phyloP scores from a whole-genome alignment of 2,888 invertebrate species.

The Acanthosepion esculentum region DNA sequence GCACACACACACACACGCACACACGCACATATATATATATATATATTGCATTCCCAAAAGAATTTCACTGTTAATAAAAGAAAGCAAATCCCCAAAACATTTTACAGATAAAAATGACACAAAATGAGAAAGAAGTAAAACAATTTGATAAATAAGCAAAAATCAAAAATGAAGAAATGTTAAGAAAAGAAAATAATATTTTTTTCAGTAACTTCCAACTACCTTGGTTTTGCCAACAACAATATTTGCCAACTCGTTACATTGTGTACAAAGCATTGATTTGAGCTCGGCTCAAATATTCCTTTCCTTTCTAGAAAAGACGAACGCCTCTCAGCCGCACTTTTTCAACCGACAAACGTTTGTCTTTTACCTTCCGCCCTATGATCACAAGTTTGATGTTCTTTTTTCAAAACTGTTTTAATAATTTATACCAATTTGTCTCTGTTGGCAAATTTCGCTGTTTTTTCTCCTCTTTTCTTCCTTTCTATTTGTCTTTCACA shows the following conservation, averaged over 20 bases:
- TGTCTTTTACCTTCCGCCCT: conserved; percentile 15
- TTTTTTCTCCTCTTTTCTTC: neutral
- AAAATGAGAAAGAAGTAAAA: neutral
- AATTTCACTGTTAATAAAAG: neutral
- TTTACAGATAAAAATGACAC: neutral
- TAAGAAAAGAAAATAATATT: neutral
- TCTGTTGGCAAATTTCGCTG: neutral
- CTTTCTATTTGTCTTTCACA: neutral
- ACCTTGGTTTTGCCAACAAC: neutral
- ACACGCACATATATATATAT: no score
- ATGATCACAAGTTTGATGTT: conserved; percentile 22
- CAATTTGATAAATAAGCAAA: neutral
- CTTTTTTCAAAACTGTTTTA: conserved; percentile 11
- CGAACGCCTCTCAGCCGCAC: neutral
- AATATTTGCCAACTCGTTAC: neutral
- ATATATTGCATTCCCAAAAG: neutral
- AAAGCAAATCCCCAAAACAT: neutral
- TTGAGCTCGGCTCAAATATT: neutral
- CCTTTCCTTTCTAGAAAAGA: neutral
- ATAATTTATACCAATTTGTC: conserved; percentile 33
- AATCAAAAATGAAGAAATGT: no score
- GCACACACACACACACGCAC: neutral
- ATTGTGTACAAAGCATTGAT: neutral
- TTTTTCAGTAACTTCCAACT: neutral
- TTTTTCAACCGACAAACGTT: conserved; percentile 1